A percentile compares a stretch with the other conserved stretches of the same genome.
Conservation (phyloP, 2,888 invertebrate genomes). For the Cybosia mesomella region DNA sequence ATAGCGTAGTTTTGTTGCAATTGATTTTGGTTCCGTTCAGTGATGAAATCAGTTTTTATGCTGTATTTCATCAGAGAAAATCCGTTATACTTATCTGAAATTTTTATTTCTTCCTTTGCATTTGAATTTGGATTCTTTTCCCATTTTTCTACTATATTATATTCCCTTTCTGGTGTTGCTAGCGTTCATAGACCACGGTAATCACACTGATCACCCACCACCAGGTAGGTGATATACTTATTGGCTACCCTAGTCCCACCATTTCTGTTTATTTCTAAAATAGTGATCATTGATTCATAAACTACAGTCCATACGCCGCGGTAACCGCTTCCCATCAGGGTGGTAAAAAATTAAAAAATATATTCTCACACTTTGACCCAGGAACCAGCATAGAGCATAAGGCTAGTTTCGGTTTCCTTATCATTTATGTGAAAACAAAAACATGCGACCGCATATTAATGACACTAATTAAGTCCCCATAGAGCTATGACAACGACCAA, state of each 20-base stretch:
- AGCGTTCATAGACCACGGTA: too few relatives aligned
- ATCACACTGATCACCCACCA: too few relatives aligned
- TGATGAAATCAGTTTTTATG: neutral
- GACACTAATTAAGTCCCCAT: neutral
- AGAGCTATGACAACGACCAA: slow-evolving; percentile 2
- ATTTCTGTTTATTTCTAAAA: neutral
- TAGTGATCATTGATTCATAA: neutral
- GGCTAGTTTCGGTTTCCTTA: neutral
- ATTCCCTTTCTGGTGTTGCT: too few relatives aligned
- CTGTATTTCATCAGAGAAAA: neutral
- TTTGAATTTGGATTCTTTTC: too few relatives aligned
- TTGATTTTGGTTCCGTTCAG: neutral
- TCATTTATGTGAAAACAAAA: neutral
- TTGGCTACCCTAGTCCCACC: too few relatives aligned
- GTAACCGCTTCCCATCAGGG: too few relatives aligned
- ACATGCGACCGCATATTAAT: neutral
- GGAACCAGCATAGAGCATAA: neutral
- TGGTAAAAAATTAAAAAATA: neutral
- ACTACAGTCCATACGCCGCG: too few relatives aligned
- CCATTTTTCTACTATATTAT: too few relatives aligned
- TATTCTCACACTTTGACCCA: neutral
- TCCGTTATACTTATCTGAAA: too few relatives aligned
- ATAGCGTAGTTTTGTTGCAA: neutral
- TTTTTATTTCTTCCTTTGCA: too few relatives aligned
- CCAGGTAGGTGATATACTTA: too few relatives aligned